phyloP scores from a whole-genome alignment of 1,140 invertebrate genomes.

The Lerema accius region DNA sequence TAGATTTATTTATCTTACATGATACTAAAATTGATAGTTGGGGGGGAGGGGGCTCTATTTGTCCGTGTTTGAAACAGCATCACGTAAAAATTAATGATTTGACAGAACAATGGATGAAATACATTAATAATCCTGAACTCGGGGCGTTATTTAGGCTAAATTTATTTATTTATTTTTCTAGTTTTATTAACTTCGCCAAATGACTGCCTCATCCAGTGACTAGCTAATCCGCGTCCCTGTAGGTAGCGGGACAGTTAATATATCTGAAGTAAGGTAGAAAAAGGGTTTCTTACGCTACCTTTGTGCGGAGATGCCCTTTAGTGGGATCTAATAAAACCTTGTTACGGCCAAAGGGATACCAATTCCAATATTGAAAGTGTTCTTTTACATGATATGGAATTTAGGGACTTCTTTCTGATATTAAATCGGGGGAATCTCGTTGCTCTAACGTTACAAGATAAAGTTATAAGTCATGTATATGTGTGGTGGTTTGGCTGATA shows the following conservation, averaged over 20 bases:
- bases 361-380: conserved; percentile 81
- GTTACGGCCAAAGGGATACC: conserved; percentile 81
- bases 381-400: conserved; percentile 81
- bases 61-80: too few species aligned
- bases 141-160: too few species aligned
- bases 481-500: conserved; percentile 38
- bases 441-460: conserved; percentile 55
- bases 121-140: too few species aligned
- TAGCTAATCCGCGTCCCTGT: conserved; percentile 31
- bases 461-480: conserved; percentile 36
- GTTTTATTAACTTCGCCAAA: too few species aligned
- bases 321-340: conserved; percentile 82
- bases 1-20: too few species aligned
- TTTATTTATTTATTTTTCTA: too few species aligned
- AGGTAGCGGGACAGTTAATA: conserved; percentile 79
- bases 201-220: conserved; percentile 40
- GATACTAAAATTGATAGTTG: too few species aligned
- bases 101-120: too few species aligned
- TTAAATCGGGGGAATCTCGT: conserved; percentile 75
- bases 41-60: too few species aligned
- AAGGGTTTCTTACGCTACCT: conserved; percentile 78
- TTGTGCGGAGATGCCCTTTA: conserved; percentile 80
- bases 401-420: conserved; percentile 78
- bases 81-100: too few species aligned
- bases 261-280: conserved; percentile 80